Conservation (phyloP, 2,113 vertebrate genomes). For the Hipposideros armiger region DNA sequence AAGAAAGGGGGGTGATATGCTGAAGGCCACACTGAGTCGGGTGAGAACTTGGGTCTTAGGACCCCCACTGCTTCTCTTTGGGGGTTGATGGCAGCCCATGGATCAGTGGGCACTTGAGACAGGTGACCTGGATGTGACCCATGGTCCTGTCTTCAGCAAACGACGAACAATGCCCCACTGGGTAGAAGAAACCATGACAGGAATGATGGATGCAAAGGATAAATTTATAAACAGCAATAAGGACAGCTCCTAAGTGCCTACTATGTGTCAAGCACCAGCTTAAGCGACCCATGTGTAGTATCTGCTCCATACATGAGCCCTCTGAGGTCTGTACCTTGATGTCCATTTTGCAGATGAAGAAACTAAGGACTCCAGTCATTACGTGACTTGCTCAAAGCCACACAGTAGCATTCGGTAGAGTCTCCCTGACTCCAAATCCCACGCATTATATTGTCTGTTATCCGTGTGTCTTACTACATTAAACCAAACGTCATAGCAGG, state of each 20-base stretch:
- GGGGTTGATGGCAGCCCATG: background rate
- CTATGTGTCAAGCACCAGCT: background rate
- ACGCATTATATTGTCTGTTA: accelerated
- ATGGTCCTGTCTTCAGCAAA: background rate
- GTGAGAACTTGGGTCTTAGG: background rate
- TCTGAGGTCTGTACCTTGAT: background rate
- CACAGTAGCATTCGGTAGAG: accelerated
- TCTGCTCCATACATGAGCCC: background rate
- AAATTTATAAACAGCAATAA: background rate
- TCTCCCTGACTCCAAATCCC: background rate
- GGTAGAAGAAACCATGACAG: background rate
- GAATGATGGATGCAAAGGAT: background rate
- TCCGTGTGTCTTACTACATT: accelerated
- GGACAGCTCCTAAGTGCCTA: accelerated
- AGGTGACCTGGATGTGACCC: background rate
- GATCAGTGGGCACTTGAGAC: background rate
- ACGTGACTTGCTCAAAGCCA: background rate
- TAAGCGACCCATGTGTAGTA: background rate
- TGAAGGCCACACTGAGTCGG: background rate
- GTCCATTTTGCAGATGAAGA: background rate
- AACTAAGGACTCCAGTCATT: background rate
- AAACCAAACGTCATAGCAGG: background rate
- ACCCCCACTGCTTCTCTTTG: no score
- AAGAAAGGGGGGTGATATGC: background rate
- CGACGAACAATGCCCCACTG: background rate